Base-by-base conservation (phyloP, 23 tunicate genomes). In the Trididemnum clinides region DNA sequence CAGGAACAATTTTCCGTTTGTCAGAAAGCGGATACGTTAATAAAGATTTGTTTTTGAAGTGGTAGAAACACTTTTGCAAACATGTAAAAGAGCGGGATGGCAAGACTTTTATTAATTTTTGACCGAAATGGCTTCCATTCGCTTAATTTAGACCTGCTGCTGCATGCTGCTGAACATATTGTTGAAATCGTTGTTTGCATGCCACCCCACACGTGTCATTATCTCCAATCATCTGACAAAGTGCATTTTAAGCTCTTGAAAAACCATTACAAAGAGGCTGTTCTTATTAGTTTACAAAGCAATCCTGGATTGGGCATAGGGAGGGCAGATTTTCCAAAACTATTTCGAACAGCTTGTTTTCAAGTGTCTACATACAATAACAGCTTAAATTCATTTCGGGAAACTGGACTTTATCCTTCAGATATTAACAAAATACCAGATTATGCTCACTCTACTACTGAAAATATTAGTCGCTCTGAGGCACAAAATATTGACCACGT, bases 281-380 rank as follows among this genome's bases (percentile, higher is more conserved):
- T 54, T 49, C 64, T 74, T 33, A 57, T 79, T 51, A 74, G 29
- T 35, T 33, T 79, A 25, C 64, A 34, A 50, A 79, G 57, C 64
- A 79, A 79, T 79, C 84, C 84, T 58, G 84, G 84, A 28, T 50
- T 19, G 19, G 84, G 84, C 7, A 50, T 79, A 44, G n/a, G 18
- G 44, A 49, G 84, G 84, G 28, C 19, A 20, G 75, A 79, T 79
- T 79, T 79, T 79, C 84, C 73, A 19, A 29, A 50, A 54, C 64
- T 79, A 54, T 79, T 79, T 23, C 20, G 33, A 57, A 79, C 33
- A 28, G 66, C 84, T 15, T 79, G 28, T 20, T 50, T 44, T 34
- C 26, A 79, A 79, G 84, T 79, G 84, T 34, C 84, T 7, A 79
- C 84, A 66, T 29, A 29, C 75, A 66, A 37, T 23, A 66, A 66